Conservation (phyloP, 2,797 vertebrate genomes). For the Oophaga sylvatica region DNA sequence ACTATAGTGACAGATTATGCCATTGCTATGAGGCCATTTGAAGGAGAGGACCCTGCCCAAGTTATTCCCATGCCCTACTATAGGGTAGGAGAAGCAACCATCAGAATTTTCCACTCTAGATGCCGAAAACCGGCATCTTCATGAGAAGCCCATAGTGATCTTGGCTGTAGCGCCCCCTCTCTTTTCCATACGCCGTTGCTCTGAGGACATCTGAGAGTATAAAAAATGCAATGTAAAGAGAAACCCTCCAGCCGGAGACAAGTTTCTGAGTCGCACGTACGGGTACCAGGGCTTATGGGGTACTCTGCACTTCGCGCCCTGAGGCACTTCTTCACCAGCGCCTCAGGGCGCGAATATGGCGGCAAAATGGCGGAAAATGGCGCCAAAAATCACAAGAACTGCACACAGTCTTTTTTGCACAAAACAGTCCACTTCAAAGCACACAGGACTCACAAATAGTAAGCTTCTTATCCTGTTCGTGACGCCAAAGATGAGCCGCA, state of each 20-base stretch:
- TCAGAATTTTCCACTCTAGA: neutral
- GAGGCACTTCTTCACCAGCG: too few species aligned
- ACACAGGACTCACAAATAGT: too few species aligned
- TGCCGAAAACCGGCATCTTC: neutral
- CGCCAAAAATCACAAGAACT: too few species aligned
- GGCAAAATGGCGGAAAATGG: too few species aligned
- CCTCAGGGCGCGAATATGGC: too few species aligned
- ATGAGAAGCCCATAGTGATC: neutral
- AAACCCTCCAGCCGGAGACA: neutral
- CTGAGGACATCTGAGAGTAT: neutral
- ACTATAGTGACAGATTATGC: neutral
- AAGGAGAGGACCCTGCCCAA: neutral
- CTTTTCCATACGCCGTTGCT: neutral
- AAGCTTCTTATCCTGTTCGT: too few species aligned
- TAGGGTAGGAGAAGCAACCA: neutral
- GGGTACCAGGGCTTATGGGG: too few species aligned
- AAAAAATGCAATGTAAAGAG: neutral
- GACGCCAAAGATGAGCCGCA: too few species aligned
- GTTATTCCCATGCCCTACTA: neutral
- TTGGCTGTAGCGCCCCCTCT: neutral
- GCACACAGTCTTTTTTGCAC: too few species aligned
- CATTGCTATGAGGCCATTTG: neutral
- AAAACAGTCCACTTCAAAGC: too few species aligned
- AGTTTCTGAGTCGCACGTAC: too few species aligned
- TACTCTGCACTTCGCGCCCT: too few species aligned